Evolutionary conservation across 2,888 invertebrate species (phyloP), one percentile per base, ranked within the genome.

Genomic region (Mythimna lalbum): DNA sequence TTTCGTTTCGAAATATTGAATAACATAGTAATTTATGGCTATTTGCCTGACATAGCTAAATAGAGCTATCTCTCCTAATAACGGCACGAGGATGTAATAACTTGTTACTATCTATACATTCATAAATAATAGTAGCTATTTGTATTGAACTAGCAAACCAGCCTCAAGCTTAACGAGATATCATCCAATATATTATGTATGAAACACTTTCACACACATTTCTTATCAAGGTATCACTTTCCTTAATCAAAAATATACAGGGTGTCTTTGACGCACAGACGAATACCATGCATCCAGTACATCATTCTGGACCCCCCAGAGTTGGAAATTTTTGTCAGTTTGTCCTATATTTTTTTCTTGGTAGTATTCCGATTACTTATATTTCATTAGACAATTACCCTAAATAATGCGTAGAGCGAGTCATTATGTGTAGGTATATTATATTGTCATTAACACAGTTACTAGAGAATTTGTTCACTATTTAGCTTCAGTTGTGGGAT

Each of bases 41-140:
- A 10, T 52, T 76, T 31, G 1, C 14, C 23, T 50, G 31, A 49
- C 50, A 49, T 39, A 36, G 43, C 43, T 56, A n/a, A 43, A 64
- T 79, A 23, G 19, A 60, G 55, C 21, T 61, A 78, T 62, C 27
- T 61, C 39, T 52, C 36, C 43, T 12, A 52, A 61, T 65, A 73
- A 55, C 39, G 61, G 50, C 49, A 39, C 52, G 60, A 64, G 59
- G 4, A 49, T 49, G 36, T 78, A 53, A 73, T 67, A 59, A 60
- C 27, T 63, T 60, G 12, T 14, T 4, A 60, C 43, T 75, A 55
- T 63, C 43, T 63, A n/a, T 49, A 49, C 36, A 36, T 47, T 72
- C 39, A 75, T 74, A 71, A 73, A 71, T 73, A 63, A 43, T 21
- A 39, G 12, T 6, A 50, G 43, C 4, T 36, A 21, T 19, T 43